Percentiles rank a stretch among this genome's conserved stretches.
phyloP scores from a whole-genome alignment of 2,113 vertebrate species.

The Vimba vimba region DNA sequence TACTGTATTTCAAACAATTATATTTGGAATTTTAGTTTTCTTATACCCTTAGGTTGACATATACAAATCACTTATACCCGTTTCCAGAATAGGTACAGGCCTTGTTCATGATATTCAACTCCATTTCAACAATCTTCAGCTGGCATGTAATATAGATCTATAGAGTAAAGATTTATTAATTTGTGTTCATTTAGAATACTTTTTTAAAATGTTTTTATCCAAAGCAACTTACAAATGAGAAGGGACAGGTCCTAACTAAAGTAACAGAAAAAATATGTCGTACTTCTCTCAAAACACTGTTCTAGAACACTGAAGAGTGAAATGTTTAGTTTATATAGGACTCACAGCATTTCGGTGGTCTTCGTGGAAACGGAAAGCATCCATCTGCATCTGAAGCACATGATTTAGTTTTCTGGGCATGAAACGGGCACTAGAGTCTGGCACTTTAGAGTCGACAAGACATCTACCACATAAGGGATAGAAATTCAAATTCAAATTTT shows the following conservation, averaged over 20 bases:
- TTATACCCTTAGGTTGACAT: background rate
- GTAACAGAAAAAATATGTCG: background rate
- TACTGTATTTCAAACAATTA: background rate
- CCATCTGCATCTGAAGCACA: constrained; percentile 48
- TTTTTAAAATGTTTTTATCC: background rate
- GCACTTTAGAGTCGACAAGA: constrained; percentile 22
- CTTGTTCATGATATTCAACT: constrained; percentile 14
- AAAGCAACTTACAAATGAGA: background rate
- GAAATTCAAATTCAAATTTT: no score
- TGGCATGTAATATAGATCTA: constrained; percentile 54
- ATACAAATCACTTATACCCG: background rate
- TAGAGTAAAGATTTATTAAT: background rate
- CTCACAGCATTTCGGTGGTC: background rate
- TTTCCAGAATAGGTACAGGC: constrained; percentile 42
- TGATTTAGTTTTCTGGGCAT: constrained; percentile 28
- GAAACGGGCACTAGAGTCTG: constrained; percentile 22
- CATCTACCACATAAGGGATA: constrained; percentile 35
- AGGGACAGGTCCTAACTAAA: background rate
- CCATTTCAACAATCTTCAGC: constrained; percentile 35
- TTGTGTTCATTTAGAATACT: background rate
- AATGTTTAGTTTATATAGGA: background rate
- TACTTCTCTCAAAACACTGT: background rate
- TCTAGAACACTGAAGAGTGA: background rate
- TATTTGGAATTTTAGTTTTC: background rate
- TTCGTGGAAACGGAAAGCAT: background rate